Conservation (phyloP, 2,888 invertebrate genomes). For the Drosophila quinaria region DNA sequence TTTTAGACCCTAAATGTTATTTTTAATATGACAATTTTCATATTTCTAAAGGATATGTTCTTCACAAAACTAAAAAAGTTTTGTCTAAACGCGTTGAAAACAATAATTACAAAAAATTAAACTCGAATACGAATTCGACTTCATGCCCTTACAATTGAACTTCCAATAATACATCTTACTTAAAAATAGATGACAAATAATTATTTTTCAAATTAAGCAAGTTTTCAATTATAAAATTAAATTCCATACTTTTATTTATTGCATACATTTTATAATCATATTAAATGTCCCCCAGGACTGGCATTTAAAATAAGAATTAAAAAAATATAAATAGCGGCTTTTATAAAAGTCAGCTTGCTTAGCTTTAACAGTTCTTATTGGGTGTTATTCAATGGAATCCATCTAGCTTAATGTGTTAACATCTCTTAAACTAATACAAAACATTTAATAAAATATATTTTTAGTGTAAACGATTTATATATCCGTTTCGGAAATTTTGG, state of each 20-base stretch:
- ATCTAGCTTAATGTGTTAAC: neutral
- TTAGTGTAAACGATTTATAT: neutral
- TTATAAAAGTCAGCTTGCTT: neutral
- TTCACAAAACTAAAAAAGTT: no score
- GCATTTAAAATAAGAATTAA: neutral
- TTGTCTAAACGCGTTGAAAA: neutral
- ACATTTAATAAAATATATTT: neutral
- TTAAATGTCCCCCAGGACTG: no score
- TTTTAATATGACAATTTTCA: no score
- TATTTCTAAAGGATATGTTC: no score
- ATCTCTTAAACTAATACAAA: neutral
- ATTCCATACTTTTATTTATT: neutral
- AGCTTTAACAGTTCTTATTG: neutral
- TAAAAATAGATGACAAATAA: neutral
- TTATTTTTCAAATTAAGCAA: neutral
- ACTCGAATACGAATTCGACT: neutral
- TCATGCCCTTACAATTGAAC: neutral
- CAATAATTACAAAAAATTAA: no score
- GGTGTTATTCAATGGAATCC: neutral
- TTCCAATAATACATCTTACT: neutral
- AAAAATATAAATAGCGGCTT: neutral
- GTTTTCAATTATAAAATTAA: neutral
- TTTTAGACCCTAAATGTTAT: no score
- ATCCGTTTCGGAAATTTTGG: constrained; percentile 29
- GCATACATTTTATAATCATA: no score